Percentiles rank a stretch among this genome's conserved stretches.
These are phyloP conservation scores for Chascanopsetta lugubris DNA, from an alignment of 2,113 vertebrate genomes.

Conservation along the genomic window DNA sequence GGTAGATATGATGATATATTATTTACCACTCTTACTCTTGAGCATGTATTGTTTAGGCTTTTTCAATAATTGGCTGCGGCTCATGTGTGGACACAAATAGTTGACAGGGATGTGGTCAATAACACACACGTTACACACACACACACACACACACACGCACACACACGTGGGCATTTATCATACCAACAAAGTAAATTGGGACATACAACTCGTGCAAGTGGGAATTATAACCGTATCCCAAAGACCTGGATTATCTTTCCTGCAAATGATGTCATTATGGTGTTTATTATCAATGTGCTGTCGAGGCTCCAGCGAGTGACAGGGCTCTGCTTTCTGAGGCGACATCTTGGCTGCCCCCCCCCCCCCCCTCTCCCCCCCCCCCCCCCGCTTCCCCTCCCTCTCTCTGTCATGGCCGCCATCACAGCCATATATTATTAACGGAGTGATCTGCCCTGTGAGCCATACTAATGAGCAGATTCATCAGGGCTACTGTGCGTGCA, in stretches of 20 bases:
- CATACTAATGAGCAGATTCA: conserved; percentile 75
- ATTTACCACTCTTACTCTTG: conserved; percentile 48
- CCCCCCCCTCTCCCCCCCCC: no score
- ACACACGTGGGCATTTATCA: conserved; percentile 15
- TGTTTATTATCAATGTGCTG: conserved; percentile 2
- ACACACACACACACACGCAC: conserved; percentile 6
- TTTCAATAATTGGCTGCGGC: conserved; percentile 45
- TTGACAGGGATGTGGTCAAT: conserved; percentile 14
- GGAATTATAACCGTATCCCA: conserved; percentile 11
- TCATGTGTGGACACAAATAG: conserved; percentile 24
- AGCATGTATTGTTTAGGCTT: conserved; percentile 41
- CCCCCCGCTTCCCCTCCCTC: no score
- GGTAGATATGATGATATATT: conserved; percentile 52
- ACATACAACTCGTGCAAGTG: not conserved
- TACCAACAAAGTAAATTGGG: conserved; percentile 10
- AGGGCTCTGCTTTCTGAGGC: conserved; percentile 29
- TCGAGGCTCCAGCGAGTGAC: conserved; percentile 39
- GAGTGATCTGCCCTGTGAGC: conserved; percentile 54
- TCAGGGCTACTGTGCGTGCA: conserved; percentile 54
- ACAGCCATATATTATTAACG: conserved; percentile 74
- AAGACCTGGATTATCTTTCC: not conserved
- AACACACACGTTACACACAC: conserved; percentile 3
- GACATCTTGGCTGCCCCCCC: conserved; percentile 24
- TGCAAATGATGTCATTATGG: conserved; percentile 18
- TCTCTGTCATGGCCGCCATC: conserved; percentile 52